phyloP scores from a whole-genome alignment of 2,113 vertebrate genomes.

The Laticauda colubrina region DNA sequence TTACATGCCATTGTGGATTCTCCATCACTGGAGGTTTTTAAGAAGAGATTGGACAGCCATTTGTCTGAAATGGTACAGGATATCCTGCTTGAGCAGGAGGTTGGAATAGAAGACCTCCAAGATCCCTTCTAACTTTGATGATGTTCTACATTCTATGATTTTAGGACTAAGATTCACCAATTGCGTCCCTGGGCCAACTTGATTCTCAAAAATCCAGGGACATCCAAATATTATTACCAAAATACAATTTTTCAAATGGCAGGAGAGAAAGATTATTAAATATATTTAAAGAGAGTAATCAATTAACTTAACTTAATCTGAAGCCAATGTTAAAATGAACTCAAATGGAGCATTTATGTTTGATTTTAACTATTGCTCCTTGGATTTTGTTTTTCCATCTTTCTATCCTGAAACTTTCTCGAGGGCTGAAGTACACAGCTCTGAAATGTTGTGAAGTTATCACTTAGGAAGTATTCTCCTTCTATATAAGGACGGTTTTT shows the following conservation, averaged over 20 bases:
- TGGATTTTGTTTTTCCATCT: neutral
- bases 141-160: neutral
- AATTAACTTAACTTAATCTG: neutral
- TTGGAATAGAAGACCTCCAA: neutral
- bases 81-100: no score
- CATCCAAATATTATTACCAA: neutral
- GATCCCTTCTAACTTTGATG: neutral
- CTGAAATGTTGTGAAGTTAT: neutral
- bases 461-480: neutral
- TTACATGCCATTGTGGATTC: neutral
- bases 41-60: no score
- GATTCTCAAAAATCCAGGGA: neutral
- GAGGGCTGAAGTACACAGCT: neutral
- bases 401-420: neutral
- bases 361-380: neutral
- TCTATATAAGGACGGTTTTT: neutral
- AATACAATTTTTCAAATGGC: neutral
- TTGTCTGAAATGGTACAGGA: no score
- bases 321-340: neutral
- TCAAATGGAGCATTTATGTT: neutral
- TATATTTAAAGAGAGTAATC: neutral
- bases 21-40: no score
- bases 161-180: neutral
- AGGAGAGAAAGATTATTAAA: neutral
- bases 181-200: neutral